phyloP scores from a whole-genome alignment of 2,113 vertebrate species.

The Leptobrachium ailaonicum region DNA sequence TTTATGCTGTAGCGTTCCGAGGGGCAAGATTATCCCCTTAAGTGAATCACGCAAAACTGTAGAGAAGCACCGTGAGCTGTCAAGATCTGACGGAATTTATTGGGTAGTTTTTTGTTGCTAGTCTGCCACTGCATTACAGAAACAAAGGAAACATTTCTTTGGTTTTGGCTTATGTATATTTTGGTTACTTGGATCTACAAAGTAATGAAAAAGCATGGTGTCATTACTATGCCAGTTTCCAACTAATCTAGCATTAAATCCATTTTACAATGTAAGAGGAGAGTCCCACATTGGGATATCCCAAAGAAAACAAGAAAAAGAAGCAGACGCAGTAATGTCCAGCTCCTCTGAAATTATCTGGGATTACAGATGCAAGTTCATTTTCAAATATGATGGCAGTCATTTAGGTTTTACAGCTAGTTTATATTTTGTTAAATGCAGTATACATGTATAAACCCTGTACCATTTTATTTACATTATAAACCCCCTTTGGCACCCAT shows the following conservation, averaged over 20 bases:
- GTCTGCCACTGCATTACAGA: constrained; percentile 36
- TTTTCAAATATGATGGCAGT: neutral
- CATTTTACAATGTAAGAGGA: constrained; percentile 30
- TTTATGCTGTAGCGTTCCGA: constrained; percentile 4
- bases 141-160: constrained; percentile 42
- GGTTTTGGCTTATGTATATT: constrained; percentile 38
- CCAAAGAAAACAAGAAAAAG: constrained; percentile 23
- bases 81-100: constrained; percentile 32
- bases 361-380: constrained; percentile 5
- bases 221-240: constrained; percentile 39
- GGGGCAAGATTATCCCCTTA: constrained; percentile 31
- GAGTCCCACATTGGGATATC: constrained; percentile 9
- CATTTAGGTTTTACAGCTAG: neutral
- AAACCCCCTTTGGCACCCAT: too few species aligned
- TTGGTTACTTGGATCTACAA: constrained; percentile 23
- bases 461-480: too few species aligned
- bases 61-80: constrained; percentile 12
- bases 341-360: constrained; percentile 15
- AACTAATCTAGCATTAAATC: constrained; percentile 41
- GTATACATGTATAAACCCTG: too few species aligned
- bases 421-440: neutral
- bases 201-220: constrained; percentile 30
- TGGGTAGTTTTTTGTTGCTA: constrained; percentile 35
- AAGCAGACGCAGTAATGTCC: constrained; percentile 8
- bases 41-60: constrained; percentile 39